A percentile compares a stretch with the other conserved stretches of the same genome.
These are phyloP conservation scores for Philypnodon macrostomus DNA, from an alignment of 2,797 vertebrate genomes.

Conservation along the genomic window DNA sequence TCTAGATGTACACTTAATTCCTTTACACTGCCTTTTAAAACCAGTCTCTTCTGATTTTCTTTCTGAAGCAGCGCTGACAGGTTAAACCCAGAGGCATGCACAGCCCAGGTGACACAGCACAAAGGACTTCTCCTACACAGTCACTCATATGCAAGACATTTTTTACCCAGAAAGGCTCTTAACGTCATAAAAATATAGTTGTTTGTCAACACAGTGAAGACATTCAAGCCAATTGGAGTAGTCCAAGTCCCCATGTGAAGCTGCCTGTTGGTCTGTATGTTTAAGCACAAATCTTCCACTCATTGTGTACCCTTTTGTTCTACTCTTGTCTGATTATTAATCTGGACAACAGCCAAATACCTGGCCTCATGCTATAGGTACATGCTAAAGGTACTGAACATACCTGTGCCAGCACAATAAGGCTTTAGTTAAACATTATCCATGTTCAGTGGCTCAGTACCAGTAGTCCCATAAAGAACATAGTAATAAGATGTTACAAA, in stretches of 20 bases:
- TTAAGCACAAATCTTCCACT: conserved; percentile 36
- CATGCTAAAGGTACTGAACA: not conserved
- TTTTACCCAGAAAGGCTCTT: too few species aligned
- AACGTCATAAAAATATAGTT: too few species aligned
- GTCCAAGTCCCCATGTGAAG: not conserved
- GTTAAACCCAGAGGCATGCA: too few species aligned
- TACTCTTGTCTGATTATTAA: conserved; percentile 51
- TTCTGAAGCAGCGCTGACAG: too few species aligned
- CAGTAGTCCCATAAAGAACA: not conserved
- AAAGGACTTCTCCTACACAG: too few species aligned
- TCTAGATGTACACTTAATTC: too few species aligned
- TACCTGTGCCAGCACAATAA: not conserved
- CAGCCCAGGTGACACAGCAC: too few species aligned
- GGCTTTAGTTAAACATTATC: not conserved
- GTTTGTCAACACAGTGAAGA: conserved; percentile 25
- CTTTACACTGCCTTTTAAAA: too few species aligned
- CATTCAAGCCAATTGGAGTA: conserved; percentile 18
- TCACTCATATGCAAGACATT: conserved; percentile 7
- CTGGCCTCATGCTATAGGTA: conserved; percentile 10
- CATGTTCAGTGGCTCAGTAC: conserved; percentile 5
- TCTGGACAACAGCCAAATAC: conserved; percentile 46
- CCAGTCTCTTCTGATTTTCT: too few species aligned
- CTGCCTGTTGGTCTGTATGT: conserved; percentile 6
- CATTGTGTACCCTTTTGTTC: conserved; percentile 31
- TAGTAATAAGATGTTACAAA: too few species aligned